A percentile compares a stretch with the other conserved stretches of the same genome.
Conservation (phyloP, 37 sponge, comb jelly and placozoan species). For the Beroe forskalii region DNA sequence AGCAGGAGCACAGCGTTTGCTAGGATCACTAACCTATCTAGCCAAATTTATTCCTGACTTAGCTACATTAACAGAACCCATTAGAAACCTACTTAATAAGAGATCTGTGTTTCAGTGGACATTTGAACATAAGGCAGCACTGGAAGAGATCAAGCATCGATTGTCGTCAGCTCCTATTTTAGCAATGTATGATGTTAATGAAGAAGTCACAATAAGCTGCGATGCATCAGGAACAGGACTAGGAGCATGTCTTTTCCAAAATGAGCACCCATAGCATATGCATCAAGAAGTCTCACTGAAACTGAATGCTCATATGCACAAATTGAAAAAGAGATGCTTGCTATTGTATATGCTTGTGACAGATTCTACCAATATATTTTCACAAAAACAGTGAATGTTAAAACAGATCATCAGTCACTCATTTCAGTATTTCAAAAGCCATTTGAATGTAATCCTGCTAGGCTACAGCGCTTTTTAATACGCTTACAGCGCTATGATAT, state of each 20-base stretch:
- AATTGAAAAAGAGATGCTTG: constrained; percentile 64
- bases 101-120: constrained; percentile 67
- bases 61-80: constrained; percentile 62
- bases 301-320: not conserved
- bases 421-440: not conserved
- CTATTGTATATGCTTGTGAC: constrained; percentile 64
- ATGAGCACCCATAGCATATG: constrained; percentile 64
- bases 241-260: constrained; percentile 66
- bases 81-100: constrained; percentile 67
- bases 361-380: not conserved
- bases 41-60: constrained; percentile 69
- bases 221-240: constrained; percentile 69
- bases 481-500: not conserved
- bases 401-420: not conserved
- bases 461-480: not conserved
- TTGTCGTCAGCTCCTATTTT: constrained; percentile 64
- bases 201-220: constrained; percentile 66
- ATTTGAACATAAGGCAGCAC: constrained; percentile 59
- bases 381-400: not conserved
- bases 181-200: constrained; percentile 65
- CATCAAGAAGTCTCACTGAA: constrained; percentile 50
- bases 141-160: constrained; percentile 50
- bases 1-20: constrained; percentile 66
- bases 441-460: not conserved
- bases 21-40: constrained; percentile 68